Conservation (phyloP, 23 tunicate genomes). For the Halocynthia aurantium region DNA sequence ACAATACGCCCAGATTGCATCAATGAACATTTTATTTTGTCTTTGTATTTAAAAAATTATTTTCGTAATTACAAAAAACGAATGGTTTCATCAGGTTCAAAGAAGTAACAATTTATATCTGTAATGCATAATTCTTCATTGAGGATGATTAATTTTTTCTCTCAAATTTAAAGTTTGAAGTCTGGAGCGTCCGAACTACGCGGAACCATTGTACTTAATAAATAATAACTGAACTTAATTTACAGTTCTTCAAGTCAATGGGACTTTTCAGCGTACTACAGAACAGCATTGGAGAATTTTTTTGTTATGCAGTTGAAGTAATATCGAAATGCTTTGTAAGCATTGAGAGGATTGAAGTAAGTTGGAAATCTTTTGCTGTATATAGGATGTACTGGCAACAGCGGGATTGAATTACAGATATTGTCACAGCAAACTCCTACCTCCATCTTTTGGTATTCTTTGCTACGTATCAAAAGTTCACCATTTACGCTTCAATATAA, state of each 20-base stretch:
- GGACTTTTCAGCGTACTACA: conserved; percentile 38
- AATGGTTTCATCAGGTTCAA: not conserved
- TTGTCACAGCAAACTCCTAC: too few relatives aligned
- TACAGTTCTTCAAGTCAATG: conserved; percentile 42
- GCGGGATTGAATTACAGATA: too few relatives aligned
- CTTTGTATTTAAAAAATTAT: not conserved
- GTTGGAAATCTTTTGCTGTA: not conserved
- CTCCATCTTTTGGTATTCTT: too few relatives aligned
- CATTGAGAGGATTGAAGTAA: conserved; percentile 43
- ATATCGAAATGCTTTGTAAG: conserved; percentile 27
- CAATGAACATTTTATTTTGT: not conserved
- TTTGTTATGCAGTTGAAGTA: conserved; percentile 26
- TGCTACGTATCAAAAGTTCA: too few relatives aligned
- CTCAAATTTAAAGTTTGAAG: not conserved
- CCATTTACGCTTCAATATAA: too few relatives aligned
- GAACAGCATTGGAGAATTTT: conserved; percentile 13
- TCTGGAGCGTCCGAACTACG: too few relatives aligned
- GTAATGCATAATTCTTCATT: too few relatives aligned
- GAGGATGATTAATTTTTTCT: not conserved
- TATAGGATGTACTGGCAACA: too few relatives aligned
- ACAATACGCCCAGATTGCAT: not conserved
- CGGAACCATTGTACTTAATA: not conserved
- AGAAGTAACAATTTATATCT: too few relatives aligned
- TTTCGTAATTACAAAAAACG: not conserved
- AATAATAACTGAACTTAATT: not conserved